These are phyloP conservation scores for Pleuronectes platessa DNA, from an alignment of 2,113 vertebrate genomes.

Conservation along the genomic window DNA sequence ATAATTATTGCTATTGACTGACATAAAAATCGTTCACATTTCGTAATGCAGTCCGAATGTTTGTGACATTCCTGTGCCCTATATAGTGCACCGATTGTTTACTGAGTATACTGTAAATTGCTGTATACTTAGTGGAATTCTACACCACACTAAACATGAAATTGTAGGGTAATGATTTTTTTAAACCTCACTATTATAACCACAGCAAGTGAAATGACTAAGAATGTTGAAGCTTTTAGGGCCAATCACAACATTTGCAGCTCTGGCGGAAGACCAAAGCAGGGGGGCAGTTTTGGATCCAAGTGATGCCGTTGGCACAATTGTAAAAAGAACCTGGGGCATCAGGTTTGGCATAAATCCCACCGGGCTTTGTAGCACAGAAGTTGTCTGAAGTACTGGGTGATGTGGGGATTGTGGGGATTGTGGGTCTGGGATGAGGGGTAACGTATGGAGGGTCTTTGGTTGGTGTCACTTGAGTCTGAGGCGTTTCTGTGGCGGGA, in stretches of 20 bases:
- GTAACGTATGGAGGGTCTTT: neutral
- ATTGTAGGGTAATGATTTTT: no score
- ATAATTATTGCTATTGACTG: no score
- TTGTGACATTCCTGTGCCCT: no score
- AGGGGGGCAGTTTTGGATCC: slow-evolving; percentile 44
- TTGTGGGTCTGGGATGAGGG: neutral
- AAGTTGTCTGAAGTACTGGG: slow-evolving; percentile 25
- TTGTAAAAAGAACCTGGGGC: slow-evolving; percentile 54
- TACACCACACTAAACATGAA: no score
- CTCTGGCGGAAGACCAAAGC: slow-evolving; percentile 54
- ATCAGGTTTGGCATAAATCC: slow-evolving; percentile 64
- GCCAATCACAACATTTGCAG: slow-evolving; percentile 75
- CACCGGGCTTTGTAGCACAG: slow-evolving; percentile 57
- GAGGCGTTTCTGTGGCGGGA: slow-evolving; percentile 10
- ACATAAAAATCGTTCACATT: no score
- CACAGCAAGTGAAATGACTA: neutral
- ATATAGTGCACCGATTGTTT: no score
- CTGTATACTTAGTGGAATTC: no score
- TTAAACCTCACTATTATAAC: neutral
- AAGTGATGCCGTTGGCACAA: slow-evolving; percentile 58
- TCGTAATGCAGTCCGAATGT: no score
- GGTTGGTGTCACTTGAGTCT: neutral
- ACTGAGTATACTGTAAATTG: no score
- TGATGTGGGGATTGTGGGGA: neutral
- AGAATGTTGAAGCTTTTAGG: slow-evolving; percentile 6